Base-by-base conservation (phyloP, 2,888 invertebrate genomes). In the Lochmaea crataegi region DNA sequence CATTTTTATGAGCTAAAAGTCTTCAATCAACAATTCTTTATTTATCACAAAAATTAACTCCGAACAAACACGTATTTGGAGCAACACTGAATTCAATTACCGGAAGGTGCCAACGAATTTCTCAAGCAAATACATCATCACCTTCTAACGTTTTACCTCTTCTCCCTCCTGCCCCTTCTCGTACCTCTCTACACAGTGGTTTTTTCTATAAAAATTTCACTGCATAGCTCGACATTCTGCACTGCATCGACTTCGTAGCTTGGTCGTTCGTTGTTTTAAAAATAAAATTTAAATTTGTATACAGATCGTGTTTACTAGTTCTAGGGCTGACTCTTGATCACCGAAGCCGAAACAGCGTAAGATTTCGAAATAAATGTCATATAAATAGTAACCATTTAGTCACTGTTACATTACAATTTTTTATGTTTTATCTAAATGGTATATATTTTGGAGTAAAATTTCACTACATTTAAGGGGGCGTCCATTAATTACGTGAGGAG, bases 31-130 rank as follows among this genome's bases (percentile, higher is more conserved):
- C 53, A 16, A 53, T 16, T 53, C 14, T 45, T 45, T 53, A 53
- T 53, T 53, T 18, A 53, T 53, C 53, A 53, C 53, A 63, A 45
- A 64, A 69, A 64, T 69, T 63, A 69, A 64, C 63, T 57, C 22
- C 12, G 58, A 65, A 74, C 71, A 65, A 68, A 74, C 74, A 71
- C 65, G 61, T 74, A 71, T 71, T 70, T 41, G 58, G 56, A 57
- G 68, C 75, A 65, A 66, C 56, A 72, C 72, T 67, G 70, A 75
- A 75, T 72, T 72, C 71, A 75, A 75, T 75, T 75, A 75, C 68
- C 72, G 65, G 68, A 68, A 73, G 70, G 69, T 68, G 65, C 71
- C n/a, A 70, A 71, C 67, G 57, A 68, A 75, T 75, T 70, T 75
- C 65, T 73, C 71, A 73, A 71, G 56, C 57, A 58, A 32, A 67